phyloP scores from a whole-genome alignment of 2,113 vertebrate species.

The Erythrocercus mccallii region DNA sequence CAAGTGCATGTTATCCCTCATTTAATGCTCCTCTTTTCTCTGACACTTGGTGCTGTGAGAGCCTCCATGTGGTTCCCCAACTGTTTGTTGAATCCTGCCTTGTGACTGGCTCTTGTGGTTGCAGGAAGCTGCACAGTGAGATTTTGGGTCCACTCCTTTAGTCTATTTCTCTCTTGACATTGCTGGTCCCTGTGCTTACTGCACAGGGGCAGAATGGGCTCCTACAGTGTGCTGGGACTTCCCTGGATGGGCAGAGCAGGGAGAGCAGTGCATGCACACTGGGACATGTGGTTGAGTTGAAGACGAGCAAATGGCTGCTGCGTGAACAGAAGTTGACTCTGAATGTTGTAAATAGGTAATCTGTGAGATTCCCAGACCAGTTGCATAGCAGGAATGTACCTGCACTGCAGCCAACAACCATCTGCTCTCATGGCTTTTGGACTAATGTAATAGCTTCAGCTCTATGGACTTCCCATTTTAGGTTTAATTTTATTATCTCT shows the following conservation, averaged over 20 bases:
- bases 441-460: not conserved
- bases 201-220: not conserved
- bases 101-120: not conserved
- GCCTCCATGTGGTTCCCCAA: not conserved
- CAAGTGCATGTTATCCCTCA: not conserved
- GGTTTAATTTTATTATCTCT: not conserved
- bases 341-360: not conserved
- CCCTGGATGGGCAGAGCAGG: not conserved
- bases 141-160: not conserved
- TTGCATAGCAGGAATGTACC: not conserved
- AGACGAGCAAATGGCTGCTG: not conserved
- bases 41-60: not conserved
- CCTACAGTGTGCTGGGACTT: fast-evolving
- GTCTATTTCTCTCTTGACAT: not conserved
- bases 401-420: not conserved
- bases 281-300: not conserved
- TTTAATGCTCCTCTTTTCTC: not conserved
- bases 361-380: not conserved
- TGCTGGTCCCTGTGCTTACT: not conserved
- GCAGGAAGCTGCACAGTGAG: not conserved
- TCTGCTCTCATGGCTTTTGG: not conserved
- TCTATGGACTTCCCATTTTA: not conserved
- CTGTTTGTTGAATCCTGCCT: not conserved
- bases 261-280: fast-evolving
- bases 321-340: not conserved